phyloP scores from a whole-genome alignment of 2,888 invertebrate species.

The Drosophila anceps region DNA sequence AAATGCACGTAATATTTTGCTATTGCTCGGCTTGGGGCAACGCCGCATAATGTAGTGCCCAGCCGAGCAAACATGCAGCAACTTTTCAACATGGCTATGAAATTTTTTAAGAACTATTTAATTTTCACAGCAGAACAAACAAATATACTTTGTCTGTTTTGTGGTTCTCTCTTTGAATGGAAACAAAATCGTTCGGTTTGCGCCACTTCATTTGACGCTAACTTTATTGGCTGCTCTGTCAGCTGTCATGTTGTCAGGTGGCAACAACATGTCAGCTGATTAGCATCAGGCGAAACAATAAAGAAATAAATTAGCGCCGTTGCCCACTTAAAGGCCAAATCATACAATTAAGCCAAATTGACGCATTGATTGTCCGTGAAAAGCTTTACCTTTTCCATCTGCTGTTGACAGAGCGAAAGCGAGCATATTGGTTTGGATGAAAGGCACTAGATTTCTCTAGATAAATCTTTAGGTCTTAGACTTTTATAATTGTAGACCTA shows the following conservation, averaged over 20 bases:
- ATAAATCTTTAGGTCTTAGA: neutral
- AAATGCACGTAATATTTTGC: slow-evolving; percentile 59
- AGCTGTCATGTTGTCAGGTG: slow-evolving; percentile 28
- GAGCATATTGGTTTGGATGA: neutral
- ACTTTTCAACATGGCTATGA: neutral
- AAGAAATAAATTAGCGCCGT: neutral
- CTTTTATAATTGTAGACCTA: no score
- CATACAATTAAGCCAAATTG: slow-evolving; percentile 22
- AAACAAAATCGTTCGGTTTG: neutral
- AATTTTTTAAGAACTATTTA: slow-evolving; percentile 8
- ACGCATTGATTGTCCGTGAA: neutral
- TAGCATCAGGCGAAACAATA: slow-evolving; percentile 20
- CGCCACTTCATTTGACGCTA: slow-evolving; percentile 4
- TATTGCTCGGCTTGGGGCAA: slow-evolving; percentile 31
- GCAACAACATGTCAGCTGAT: slow-evolving; percentile 26
- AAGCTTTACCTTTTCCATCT: neutral
- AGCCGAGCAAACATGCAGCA: slow-evolving; percentile 5
- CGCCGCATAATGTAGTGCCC: slow-evolving; percentile 7
- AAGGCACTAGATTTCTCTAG: neutral
- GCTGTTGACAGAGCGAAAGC: neutral
- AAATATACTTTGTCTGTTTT: neutral
- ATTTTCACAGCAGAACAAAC: neutral
- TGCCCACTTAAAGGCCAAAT: slow-evolving; percentile 1
- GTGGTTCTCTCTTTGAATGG: neutral
- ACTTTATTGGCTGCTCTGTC: slow-evolving; percentile 5